phyloP scores from a whole-genome alignment of 2,888 invertebrate species.

The Caenorhabditis sulstoni region DNA sequence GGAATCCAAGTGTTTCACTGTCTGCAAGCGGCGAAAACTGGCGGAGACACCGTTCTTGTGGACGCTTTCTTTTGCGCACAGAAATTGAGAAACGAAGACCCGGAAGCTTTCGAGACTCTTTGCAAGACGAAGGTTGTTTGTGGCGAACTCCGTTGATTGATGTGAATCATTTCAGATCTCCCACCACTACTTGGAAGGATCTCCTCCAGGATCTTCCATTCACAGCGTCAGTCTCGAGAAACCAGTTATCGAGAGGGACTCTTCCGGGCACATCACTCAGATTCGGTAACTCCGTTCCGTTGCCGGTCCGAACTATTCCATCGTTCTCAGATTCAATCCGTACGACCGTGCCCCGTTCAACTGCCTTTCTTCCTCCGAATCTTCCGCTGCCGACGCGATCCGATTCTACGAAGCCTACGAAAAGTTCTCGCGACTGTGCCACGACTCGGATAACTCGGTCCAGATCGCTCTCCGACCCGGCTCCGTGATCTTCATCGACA shows the following conservation, averaged over 20 bases:
- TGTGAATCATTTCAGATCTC: conserved; percentile 33
- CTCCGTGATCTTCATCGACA: conserved; percentile 87
- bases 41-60: conserved; percentile 87
- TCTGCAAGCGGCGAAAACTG: conserved; percentile 84
- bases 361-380: conserved; percentile 46
- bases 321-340: conserved; percentile 86
- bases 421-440: conserved; percentile 70
- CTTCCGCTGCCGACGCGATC: conserved; percentile 55
- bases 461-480: conserved; percentile 84
- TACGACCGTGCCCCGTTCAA: conserved; percentile 86
- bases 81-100: conserved; percentile 81
- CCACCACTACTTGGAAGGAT: conserved; percentile 74
- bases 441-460: conserved; percentile 62
- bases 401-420: conserved; percentile 76
- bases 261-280: conserved; percentile 58
- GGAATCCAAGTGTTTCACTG: conserved; percentile 85
- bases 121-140: conserved; percentile 57
- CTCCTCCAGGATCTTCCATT: conserved; percentile 44
- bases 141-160: not conserved
- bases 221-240: conserved; percentile 46
- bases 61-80: conserved; percentile 87
- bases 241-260: conserved; percentile 65
- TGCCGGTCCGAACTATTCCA: conserved; percentile 63
- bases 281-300: conserved; percentile 78
- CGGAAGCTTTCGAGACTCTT: conserved; percentile 85